A percentile compares a stretch with the other conserved stretches of the same genome.
Evolutionary conservation across 2,888 invertebrate genomes (phyloP).

Genomic region (Nezara viridula): DNA sequence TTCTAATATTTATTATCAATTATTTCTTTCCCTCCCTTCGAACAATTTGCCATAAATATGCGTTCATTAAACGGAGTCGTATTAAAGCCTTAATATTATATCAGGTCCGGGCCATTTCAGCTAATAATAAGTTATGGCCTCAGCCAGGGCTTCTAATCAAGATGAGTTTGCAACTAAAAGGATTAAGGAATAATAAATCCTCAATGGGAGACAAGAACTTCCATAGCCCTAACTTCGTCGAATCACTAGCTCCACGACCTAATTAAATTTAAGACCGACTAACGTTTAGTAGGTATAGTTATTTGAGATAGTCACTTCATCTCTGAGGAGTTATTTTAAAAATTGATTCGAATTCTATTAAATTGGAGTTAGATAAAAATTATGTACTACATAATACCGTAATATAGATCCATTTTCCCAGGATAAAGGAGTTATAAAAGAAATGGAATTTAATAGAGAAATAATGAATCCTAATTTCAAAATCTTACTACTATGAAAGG

Average conservation of each 20-base stretch:
- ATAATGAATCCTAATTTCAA: too few relatives aligned
- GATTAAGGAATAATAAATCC: slow-evolving; percentile 37
- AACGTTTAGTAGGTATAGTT: not conserved
- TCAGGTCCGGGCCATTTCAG: not conserved
- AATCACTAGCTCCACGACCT: not conserved
- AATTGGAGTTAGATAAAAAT: too few relatives aligned
- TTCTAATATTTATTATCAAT: not conserved
- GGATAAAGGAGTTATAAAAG: too few relatives aligned
- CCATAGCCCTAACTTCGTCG: not conserved
- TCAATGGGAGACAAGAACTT: not conserved
- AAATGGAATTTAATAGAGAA: too few relatives aligned
- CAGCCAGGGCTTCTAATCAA: not conserved
- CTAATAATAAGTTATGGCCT: slow-evolving; percentile 31
- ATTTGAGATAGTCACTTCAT: too few relatives aligned
- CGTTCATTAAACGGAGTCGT: not conserved
- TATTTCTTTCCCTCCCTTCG: not conserved
- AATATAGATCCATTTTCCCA: too few relatives aligned
- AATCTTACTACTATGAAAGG: too few relatives aligned
- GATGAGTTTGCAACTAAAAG: slow-evolving; percentile 25
- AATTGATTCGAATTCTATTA: too few relatives aligned
- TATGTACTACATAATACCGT: too few relatives aligned
- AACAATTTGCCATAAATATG: slow-evolving; percentile 9
- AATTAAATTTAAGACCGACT: not conserved
- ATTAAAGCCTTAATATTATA: slow-evolving; percentile 27
- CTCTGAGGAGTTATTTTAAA: too few relatives aligned